Conservation (phyloP, 2,113 vertebrate genomes). For the Vimba vimba region DNA sequence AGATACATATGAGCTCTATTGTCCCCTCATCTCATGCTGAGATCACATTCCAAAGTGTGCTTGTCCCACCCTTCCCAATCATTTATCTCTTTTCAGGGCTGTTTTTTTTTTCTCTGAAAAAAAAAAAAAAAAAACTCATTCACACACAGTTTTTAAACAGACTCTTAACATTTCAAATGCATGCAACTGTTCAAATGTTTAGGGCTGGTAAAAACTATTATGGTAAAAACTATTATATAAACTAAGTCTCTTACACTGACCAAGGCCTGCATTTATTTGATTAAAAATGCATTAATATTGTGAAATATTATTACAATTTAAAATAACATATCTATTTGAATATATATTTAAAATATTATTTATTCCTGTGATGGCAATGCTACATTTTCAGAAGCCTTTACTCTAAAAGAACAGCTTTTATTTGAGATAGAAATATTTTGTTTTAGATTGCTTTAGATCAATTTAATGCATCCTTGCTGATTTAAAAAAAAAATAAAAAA, state of each 20-base stretch:
- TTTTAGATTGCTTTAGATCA: background rate
- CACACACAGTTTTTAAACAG: background rate
- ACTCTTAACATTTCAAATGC: background rate
- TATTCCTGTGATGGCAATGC: background rate
- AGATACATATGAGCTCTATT: conserved; percentile 9
- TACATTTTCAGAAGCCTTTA: background rate
- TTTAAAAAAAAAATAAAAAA: too few species aligned
- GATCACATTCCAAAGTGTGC: conserved; percentile 17
- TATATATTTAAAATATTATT: background rate
- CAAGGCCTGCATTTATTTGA: background rate
- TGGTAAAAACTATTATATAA: too few species aligned
- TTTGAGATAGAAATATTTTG: background rate
- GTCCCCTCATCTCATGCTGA: background rate
- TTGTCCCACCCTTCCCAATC: conserved; percentile 5
- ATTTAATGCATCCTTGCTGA: background rate
- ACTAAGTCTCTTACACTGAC: background rate
- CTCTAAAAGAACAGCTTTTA: background rate
- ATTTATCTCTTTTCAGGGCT: background rate
- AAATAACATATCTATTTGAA: background rate
- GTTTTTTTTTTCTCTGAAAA: background rate
- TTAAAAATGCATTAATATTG: background rate
- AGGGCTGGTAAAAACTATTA: too few species aligned
- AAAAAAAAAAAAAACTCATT: background rate
- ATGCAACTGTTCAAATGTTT: background rate
- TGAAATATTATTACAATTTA: background rate